Conservation (phyloP, 1,140 invertebrate species). For the Halictus rubicundus region DNA sequence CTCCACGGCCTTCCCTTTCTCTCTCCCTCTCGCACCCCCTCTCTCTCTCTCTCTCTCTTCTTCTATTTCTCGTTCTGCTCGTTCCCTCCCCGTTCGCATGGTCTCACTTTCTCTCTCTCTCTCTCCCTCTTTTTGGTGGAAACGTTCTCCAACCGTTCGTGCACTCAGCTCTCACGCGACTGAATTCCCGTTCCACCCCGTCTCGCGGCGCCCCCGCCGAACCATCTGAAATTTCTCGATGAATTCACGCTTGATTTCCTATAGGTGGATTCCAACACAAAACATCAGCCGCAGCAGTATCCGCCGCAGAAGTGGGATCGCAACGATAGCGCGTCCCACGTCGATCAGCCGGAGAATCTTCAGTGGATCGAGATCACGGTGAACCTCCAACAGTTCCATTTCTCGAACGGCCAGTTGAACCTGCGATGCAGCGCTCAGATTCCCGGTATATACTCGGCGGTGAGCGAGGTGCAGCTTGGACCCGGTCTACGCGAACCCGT, state of each 20-base stretch:
- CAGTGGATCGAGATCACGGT: slow-evolving; percentile 71
- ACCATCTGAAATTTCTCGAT: slow-evolving; percentile 2
- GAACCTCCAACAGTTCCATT: slow-evolving; percentile 70
- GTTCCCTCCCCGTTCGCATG: not conserved
- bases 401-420: slow-evolving; percentile 72
- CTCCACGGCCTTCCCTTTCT: slow-evolving; percentile 1
- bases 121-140: not conserved
- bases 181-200: not conserved
- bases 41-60: not conserved
- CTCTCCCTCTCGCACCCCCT: not conserved
- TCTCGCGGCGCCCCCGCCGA: too few relatives aligned
- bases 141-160: not conserved
- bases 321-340: slow-evolving; percentile 24
- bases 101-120: not conserved
- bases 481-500: slow-evolving; percentile 70
- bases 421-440: slow-evolving; percentile 74
- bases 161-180: slow-evolving; percentile 4
- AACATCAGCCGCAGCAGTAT: slow-evolving; percentile 30
- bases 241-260: slow-evolving; percentile 53
- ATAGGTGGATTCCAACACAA: slow-evolving; percentile 50
- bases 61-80: not conserved
- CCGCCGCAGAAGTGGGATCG: slow-evolving; percentile 52
- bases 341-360: slow-evolving; percentile 28
- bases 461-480: slow-evolving; percentile 70
- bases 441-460: slow-evolving; percentile 66